Evolutionary conservation across 2,797 vertebrate genomes (phyloP), one percentile per base, ranked within the genome.

Genomic region (Sebastes jordani): DNA sequence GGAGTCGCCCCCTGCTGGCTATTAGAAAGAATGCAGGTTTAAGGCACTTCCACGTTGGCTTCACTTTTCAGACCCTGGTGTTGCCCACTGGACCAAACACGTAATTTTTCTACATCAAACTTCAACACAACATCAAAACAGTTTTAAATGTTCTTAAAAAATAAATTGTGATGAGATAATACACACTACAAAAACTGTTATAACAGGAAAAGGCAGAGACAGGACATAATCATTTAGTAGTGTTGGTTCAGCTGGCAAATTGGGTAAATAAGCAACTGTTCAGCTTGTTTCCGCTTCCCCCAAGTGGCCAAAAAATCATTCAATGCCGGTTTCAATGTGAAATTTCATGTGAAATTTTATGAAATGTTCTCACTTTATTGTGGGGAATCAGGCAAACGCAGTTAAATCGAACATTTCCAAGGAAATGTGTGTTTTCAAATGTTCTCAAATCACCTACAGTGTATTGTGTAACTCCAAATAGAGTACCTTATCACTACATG

Each of bases 401-500:
- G 34, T 42, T 38, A 49, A 20, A 72, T 42, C 9, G 16, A 23
- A 63, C 2, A 16, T 20, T 36, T 29, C 2, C 0, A 63, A 4
- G 16, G 2, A 36, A 30, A 55, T 7, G 4, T 6, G 20, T 20
- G 38, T 70, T 60, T 38, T 52, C 29, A n/a, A 38, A 34, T 52
- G 13, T 9, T 18, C 11, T 56, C 5, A 66, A 76, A 64, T 59
- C 29, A 23, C 30, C 29, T 63, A 3, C 0, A 60, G 27, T 60
- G 16, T 29, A 67, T 38, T 38, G 36, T 59, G 5, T 55, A 30
- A 77, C 36, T 34, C 56, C 22, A 77, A 54, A 63, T 20, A 58
- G 5, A 64, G 25, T 11, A 25, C 6, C 22, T 65, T 65, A 80
- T 82, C 66, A 54, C 30, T 27, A n/a, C 46, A 81, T 75, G 77